Evolutionary conservation across 2,888 invertebrate genomes (phyloP).

Genomic region (Cepaea hortensis): DNA sequence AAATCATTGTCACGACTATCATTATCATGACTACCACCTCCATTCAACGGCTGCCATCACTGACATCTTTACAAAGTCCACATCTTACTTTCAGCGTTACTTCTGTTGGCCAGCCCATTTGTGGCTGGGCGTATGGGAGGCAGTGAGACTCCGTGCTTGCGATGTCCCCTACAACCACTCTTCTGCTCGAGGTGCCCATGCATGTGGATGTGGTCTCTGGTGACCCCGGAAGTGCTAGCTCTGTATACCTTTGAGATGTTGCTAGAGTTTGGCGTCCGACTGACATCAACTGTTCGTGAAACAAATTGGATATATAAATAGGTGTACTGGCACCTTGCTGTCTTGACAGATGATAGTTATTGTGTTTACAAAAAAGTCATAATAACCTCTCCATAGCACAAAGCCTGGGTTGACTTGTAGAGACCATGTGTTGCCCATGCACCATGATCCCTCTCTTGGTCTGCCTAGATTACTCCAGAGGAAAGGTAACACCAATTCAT

Average conservation of each 20-base stretch:
- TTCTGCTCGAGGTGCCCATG: not conserved
- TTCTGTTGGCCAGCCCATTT: not conserved
- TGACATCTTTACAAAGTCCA: too few species aligned
- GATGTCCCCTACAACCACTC: not conserved
- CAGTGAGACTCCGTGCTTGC: not conserved
- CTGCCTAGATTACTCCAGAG: not conserved
- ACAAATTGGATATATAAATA: not conserved
- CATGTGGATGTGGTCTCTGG: not conserved
- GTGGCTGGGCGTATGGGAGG: not conserved
- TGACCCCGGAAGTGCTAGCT: not conserved
- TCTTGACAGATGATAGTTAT: not conserved
- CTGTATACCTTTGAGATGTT: constrained; percentile 17
- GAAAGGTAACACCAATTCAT: not conserved
- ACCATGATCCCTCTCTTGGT: too few species aligned
- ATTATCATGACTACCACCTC: too few species aligned
- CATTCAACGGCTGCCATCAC: too few species aligned
- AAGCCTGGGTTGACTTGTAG: not conserved
- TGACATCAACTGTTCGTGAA: not conserved
- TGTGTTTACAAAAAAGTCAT: too few species aligned
- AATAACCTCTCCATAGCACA: not conserved
- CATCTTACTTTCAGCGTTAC: not conserved
- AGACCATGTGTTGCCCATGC: too few species aligned
- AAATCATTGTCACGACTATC: too few species aligned
- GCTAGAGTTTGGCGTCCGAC: not conserved
- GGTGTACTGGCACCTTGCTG: not conserved